phyloP scores from a whole-genome alignment of 2,797 vertebrate genomes.

The Galago senegalensis region DNA sequence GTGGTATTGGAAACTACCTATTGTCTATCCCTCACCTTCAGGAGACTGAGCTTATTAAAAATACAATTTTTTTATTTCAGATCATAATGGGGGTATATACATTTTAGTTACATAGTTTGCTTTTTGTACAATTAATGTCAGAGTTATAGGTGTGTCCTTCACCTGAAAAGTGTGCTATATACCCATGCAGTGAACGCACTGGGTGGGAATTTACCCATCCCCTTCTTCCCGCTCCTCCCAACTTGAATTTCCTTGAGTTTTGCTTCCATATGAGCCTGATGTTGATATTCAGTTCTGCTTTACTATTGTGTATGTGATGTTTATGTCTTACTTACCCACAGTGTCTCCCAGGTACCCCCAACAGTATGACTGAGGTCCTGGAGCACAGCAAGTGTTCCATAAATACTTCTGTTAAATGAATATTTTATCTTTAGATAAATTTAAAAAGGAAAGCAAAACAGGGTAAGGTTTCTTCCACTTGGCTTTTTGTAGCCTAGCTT shows the following conservation, averaged over 20 bases:
- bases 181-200: no score
- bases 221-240: no score
- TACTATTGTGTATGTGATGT: no score
- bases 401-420: neutral
- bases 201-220: no score
- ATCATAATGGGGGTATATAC: no score
- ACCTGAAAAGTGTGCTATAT: no score
- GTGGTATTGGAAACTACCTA: neutral
- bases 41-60: slow-evolving; percentile 38
- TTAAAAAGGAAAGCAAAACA: neutral
- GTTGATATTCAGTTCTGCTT: no score
- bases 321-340: neutral
- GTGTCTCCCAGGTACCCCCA: neutral
- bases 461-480: neutral
- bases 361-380: neutral
- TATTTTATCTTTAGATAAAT: slow-evolving; percentile 51
- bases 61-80: neutral
- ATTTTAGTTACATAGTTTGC: no score
- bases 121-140: no score
- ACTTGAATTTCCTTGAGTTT: no score
- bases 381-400: neutral
- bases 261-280: no score
- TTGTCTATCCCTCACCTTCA: neutral
- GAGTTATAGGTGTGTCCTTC: no score
- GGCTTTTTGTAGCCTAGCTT: slow-evolving; percentile 35